These are phyloP conservation scores for Ranitomeya imitator DNA, from an alignment of 2,113 vertebrate genomes.

Conservation along the genomic window DNA sequence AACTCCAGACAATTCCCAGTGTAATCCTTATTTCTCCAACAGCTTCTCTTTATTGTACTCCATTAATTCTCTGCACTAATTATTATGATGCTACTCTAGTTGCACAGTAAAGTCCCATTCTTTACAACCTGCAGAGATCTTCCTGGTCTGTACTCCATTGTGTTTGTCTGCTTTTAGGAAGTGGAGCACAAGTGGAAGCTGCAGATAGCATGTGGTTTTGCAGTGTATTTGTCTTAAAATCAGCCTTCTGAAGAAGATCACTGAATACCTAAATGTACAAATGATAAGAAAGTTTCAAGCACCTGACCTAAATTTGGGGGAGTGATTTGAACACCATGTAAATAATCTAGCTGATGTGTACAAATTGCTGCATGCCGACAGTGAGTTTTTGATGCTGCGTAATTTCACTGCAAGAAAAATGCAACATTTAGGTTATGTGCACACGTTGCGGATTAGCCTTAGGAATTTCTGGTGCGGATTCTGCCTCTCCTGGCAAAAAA, in stretches of 20 bases:
- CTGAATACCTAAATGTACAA: not conserved
- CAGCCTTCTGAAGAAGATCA: not conserved
- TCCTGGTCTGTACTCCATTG: not conserved
- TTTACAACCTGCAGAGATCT: constrained; percentile 2
- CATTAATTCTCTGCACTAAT: constrained; percentile 24
- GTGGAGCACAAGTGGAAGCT: not conserved
- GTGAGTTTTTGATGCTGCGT: no score
- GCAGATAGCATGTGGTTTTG: not conserved
- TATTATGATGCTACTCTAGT: constrained; percentile 25
- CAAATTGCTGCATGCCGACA: not conserved
- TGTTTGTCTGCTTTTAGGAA: constrained; percentile 9
- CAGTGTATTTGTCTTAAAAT: not conserved
- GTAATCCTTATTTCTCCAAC: constrained; percentile 5
- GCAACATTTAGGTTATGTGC: no score
- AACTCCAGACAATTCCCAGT: constrained; percentile 42
- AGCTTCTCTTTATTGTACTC: constrained; percentile 41
- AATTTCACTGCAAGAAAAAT: no score
- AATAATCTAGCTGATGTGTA: not conserved
- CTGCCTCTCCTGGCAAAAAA: no score
- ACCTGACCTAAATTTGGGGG: not conserved
- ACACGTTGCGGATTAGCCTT: no score
- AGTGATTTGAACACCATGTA: not conserved
- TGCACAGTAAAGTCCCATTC: not conserved
- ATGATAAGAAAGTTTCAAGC: not conserved
- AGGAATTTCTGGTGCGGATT: no score